These are phyloP conservation scores for human DNA, from an alignment of 2,113 vertebrate genomes.

Conservation along the genomic window GRCh38 chr1:220196001-220196500, in stretches of 20 bases:
- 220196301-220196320: conserved; percentile 97
- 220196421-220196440: neutral
- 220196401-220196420: neutral
- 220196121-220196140: neutral
- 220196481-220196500: neutral
- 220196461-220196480: neutral
- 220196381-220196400: conserved; percentile 96
- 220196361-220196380: conserved; percentile 99
- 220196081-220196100: conserved; percentile 12
- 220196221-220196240: neutral
- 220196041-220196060: neutral
- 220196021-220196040: neutral
- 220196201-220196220: neutral
- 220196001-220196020: neutral
- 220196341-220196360: conserved; percentile 97
- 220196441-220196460: conserved; percentile 18
- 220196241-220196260: conserved; percentile 93
- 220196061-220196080: neutral
- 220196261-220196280: conserved; percentile 97
- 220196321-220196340: conserved; percentile 95
- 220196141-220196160: neutral
- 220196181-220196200: neutral
- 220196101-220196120: neutral
- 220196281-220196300: conserved; percentile 96
- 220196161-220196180: neutral